Conservation (phyloP, 2,888 invertebrate species). For the Pilophorus perplexus region DNA sequence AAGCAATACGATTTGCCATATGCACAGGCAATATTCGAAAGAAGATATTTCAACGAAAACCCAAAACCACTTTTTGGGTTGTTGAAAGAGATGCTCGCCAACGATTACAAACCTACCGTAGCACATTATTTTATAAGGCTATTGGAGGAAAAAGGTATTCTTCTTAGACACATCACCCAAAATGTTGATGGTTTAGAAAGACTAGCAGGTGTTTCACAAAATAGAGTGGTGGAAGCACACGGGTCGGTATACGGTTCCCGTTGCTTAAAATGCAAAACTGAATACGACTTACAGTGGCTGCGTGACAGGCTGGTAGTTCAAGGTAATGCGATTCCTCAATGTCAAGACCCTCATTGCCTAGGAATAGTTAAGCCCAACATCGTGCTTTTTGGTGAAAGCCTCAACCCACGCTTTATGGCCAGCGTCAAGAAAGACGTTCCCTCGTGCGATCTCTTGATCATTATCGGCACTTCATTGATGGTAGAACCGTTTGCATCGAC, state of each 20-base stretch:
- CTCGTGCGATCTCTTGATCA: conserved; percentile 84
- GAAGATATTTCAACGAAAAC: conserved; percentile 81
- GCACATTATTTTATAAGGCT: conserved; percentile 88
- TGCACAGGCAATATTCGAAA: conserved; percentile 77
- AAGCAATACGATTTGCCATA: conserved; percentile 86
- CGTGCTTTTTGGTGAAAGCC: conserved; percentile 90
- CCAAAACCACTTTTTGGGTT: conserved; percentile 74
- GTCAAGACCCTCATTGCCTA: conserved; percentile 65
- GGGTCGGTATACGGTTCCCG: conserved; percentile 88
- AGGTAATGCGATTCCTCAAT: conserved; percentile 71
- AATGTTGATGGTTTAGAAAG: conserved; percentile 74
- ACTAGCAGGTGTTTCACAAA: conserved; percentile 50
- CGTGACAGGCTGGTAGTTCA: conserved; percentile 72
- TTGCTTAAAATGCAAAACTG: conserved; percentile 72
- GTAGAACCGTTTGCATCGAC: conserved; percentile 94
- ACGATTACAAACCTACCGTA: conserved; percentile 81
- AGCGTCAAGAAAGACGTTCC: conserved; percentile 64
- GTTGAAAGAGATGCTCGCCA: conserved; percentile 51
- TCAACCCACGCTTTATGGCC: conserved; percentile 74
- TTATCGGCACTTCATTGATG: conserved; percentile 91
- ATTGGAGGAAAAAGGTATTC: conserved; percentile 71
- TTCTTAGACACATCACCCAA: conserved; percentile 49
- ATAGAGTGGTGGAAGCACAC: conserved; percentile 90
- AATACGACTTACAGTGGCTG: conserved; percentile 78
- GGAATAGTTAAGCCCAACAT: conserved; percentile 92